These are phyloP conservation scores for Pterocles burchelli DNA, from an alignment of 2,113 vertebrate genomes.

Conservation along the genomic window DNA sequence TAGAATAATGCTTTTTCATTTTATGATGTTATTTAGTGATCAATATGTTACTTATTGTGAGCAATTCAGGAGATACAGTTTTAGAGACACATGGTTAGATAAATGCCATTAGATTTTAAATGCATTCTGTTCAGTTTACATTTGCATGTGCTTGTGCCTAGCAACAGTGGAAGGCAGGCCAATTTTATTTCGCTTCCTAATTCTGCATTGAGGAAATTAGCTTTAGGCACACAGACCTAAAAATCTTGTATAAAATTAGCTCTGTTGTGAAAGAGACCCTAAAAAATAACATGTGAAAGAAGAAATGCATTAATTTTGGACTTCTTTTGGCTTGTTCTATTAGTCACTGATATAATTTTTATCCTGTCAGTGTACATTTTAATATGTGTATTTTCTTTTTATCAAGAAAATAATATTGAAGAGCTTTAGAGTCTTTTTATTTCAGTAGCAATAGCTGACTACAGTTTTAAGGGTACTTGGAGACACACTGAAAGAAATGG, in stretches of 20 bases:
- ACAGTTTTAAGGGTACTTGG: neutral
- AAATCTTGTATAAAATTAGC: neutral
- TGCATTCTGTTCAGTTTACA: neutral
- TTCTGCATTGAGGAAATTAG: neutral
- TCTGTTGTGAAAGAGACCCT: neutral
- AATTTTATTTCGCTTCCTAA: neutral
- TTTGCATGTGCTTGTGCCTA: neutral
- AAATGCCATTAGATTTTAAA: conserved; percentile 16
- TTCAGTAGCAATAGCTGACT: neutral
- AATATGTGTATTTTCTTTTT: neutral
- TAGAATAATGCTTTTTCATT: neutral
- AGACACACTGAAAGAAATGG: neutral
- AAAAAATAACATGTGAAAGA: neutral
- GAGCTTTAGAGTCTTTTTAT: neutral
- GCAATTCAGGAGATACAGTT: neutral
- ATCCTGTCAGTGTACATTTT: neutral
- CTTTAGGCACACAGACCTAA: neutral
- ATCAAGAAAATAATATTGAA: neutral
- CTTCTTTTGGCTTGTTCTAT: neutral
- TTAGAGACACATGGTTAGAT: neutral
- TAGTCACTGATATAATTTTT: neutral
- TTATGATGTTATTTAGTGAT: neutral
- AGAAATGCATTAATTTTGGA: neutral
- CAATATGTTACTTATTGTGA: conserved; percentile 1
- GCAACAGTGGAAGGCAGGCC: neutral